Percentiles rank a stretch among this genome's conserved stretches.
Conservation (phyloP, 1,140 invertebrate species). For the Andricus grossulariae region DNA sequence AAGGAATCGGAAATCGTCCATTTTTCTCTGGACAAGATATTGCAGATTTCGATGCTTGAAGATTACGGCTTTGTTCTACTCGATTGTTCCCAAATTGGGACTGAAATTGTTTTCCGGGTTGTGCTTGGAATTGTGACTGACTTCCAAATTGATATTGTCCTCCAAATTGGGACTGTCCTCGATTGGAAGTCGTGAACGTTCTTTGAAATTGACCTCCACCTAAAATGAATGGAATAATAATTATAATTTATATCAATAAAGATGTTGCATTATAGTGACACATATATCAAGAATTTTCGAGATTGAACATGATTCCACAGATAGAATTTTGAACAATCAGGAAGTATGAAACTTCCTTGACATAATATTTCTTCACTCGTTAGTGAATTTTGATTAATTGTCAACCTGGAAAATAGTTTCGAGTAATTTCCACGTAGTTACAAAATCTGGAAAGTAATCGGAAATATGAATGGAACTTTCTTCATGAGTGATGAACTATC, state of each 20-base stretch:
- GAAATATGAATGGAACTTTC: too few relatives aligned
- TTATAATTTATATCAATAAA: neutral
- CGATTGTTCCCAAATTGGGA: neutral
- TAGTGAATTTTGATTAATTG: neutral
- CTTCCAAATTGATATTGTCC: neutral
- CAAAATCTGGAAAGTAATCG: too few relatives aligned
- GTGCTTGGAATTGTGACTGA: conserved; percentile 38
- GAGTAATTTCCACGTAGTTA: too few relatives aligned
- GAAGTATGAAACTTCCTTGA: neutral
- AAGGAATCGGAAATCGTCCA: conserved; percentile 81
- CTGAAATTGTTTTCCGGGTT: conserved; percentile 31
- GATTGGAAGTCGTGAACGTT: conserved; percentile 32
- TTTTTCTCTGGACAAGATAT: conserved; percentile 80
- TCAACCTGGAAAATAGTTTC: neutral
- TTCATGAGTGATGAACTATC: too few relatives aligned
- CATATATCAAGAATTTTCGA: neutral
- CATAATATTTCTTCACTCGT: neutral
- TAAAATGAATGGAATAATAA: neutral
- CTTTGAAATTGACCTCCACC: conserved; percentile 25
- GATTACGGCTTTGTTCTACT: conserved; percentile 18
- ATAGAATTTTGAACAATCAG: too few relatives aligned
- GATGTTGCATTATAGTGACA: neutral
- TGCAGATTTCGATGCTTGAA: neutral
- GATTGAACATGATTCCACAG: too few relatives aligned
- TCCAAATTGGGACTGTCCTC: conserved; percentile 39